Evolutionary conservation across 2,888 invertebrate species (phyloP).

Genomic region (Holacanthella duospinosa): DNA sequence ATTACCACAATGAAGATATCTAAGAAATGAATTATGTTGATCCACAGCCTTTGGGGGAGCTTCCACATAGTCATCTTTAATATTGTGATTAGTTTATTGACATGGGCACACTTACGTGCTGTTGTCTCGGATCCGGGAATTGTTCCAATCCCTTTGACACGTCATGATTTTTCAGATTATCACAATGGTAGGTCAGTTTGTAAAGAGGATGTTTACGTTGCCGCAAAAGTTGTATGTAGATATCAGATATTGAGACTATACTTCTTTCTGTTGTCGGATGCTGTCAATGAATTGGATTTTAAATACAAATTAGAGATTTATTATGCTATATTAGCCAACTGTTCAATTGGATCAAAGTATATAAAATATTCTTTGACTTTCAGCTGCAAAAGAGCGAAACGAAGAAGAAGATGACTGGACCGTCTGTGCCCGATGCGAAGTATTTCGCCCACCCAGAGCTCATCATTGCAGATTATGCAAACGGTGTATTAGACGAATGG

Average conservation of each 20-base stretch:
- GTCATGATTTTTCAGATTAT: slow-evolving; percentile 69
- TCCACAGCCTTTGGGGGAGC: slow-evolving; percentile 66
- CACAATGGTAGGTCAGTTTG: slow-evolving; percentile 46
- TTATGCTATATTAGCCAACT: too few relatives aligned
- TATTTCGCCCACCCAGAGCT: slow-evolving; percentile 69
- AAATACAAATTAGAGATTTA: too few relatives aligned
- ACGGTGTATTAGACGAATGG: slow-evolving; percentile 67
- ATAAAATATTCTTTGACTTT: background rate
- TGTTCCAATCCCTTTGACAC: slow-evolving; percentile 62
- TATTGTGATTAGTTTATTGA: slow-evolving; percentile 59
- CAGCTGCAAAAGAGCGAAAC: background rate
- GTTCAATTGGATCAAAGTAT: too few relatives aligned
- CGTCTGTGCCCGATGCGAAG: slow-evolving; percentile 67
- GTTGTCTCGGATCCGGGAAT: slow-evolving; percentile 82
- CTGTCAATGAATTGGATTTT: too few relatives aligned
- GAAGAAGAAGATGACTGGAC: slow-evolving; percentile 50
- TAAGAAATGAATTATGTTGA: slow-evolving; percentile 12
- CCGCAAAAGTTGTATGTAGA: too few relatives aligned
- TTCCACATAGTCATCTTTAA: slow-evolving; percentile 70
- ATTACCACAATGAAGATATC: too few relatives aligned
- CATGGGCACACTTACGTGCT: slow-evolving; percentile 68
- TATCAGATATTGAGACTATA: too few relatives aligned
- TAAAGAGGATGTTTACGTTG: too few relatives aligned
- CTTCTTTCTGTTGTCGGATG: too few relatives aligned
- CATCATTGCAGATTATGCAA: slow-evolving; percentile 82